Conservation (phyloP, 2,888 invertebrate genomes). For the Apomyelois bistriatella region DNA sequence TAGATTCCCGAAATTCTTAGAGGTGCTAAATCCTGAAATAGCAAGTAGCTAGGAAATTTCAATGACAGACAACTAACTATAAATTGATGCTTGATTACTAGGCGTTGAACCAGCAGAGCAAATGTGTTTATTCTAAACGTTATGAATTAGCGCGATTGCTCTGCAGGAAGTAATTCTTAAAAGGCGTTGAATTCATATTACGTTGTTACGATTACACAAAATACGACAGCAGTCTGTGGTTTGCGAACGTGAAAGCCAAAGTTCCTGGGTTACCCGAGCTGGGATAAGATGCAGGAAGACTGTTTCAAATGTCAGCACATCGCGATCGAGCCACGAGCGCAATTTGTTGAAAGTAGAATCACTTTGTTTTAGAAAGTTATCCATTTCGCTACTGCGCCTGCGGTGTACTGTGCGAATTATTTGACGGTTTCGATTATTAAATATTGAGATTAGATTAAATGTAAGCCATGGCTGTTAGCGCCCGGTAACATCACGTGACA, state of each 20-base stretch:
- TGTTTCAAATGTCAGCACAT: slow-evolving; percentile 51
- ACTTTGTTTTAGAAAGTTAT: slow-evolving; percentile 75
- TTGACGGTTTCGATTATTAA: background rate
- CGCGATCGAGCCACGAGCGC: slow-evolving; percentile 40
- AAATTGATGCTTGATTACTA: too few species aligned
- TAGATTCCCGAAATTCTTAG: too few species aligned
- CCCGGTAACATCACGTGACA: too few species aligned
- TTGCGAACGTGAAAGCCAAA: slow-evolving; percentile 13
- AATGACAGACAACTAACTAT: too few species aligned
- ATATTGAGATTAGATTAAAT: background rate
- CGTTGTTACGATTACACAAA: slow-evolving; percentile 1
- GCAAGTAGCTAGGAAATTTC: too few species aligned
- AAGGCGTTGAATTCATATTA: background rate
- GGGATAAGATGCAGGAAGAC: slow-evolving; percentile 36
- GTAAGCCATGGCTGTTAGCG: too few species aligned
- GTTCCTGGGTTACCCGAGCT: slow-evolving; percentile 8
- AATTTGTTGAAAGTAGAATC: slow-evolving; percentile 75
- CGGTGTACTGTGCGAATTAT: slow-evolving; percentile 37
- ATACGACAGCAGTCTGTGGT: slow-evolving; percentile 1
- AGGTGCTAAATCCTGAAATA: too few species aligned
- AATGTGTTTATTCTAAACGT: too few species aligned
- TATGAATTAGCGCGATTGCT: too few species aligned
- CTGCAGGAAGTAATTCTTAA: background rate
- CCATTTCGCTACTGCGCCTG: slow-evolving; percentile 45
- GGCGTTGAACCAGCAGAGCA: too few species aligned